Evolutionary conservation across 2,797 vertebrate genomes (phyloP), one percentile per base, ranked within the genome.

Genomic region (Tadarida brasiliensis): DNA sequence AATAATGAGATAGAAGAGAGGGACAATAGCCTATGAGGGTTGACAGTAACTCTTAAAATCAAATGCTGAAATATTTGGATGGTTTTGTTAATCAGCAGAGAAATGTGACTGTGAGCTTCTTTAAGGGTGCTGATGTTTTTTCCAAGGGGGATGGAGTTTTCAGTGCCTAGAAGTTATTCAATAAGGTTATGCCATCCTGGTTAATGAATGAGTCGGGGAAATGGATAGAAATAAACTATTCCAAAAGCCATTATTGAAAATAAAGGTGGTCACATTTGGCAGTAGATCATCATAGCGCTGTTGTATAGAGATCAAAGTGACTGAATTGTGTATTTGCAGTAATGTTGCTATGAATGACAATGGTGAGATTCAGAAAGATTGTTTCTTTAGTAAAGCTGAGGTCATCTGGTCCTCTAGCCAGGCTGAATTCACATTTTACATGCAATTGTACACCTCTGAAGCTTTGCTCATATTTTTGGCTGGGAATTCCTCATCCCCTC

Each of bases 11-110:
- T 91, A 71, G 15, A 86, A 78, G 57, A 83, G 11, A 65, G 28
- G 14, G 7, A 57, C 3, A 12, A 68, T n/a, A 73, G 14, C 83
- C 49, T 87, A 44, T 63, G 56, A 84, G 56, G 6, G 28, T 51
- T 76, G 30, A 65, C 71, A 76, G 35, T 7, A 93, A 47, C 35
- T 90, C 54, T 83, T 83, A 56, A 91, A 93, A 93, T 94, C 51
- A 96, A 74, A 54, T 65, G 61, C 24, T 88, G 22, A 68, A 57
- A 16, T 87, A 54, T 84, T 80, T 76, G 10, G n/a, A 76, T 89
- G n/a, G 17, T 47, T 77, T 92, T 74, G 30, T 57, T 68, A 73
- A 74, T 89, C 17, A 83, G 12, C n/a, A 61, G 26, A 85, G n/a
- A 54, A 28, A 56, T 70, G 59, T 70, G 49, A 84, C 63, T 51